A percentile compares a stretch with the other conserved stretches of the same genome.
phyloP scores from a whole-genome alignment of 1,140 invertebrate genomes.

The Leptopilina boulardi region DNA sequence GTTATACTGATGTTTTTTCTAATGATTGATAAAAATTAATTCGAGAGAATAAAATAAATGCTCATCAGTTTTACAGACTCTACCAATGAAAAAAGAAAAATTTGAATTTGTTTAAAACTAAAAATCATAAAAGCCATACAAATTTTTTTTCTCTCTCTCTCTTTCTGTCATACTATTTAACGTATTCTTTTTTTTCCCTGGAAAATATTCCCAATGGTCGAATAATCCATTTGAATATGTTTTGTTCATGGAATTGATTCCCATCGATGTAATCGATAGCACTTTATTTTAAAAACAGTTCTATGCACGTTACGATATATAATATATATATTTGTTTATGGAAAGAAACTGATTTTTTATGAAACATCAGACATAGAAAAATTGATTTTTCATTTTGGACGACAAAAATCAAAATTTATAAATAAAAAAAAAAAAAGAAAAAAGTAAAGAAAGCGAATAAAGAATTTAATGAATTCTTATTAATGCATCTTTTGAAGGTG shows the following conservation, averaged over 20 bases:
- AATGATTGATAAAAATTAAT: too few relatives aligned
- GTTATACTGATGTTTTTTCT: too few relatives aligned
- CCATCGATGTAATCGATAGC: background rate
- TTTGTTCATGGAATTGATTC: background rate
- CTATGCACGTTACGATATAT: background rate
- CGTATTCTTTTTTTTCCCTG: background rate
- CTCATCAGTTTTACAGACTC: background rate
- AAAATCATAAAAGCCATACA: background rate
- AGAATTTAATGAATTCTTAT: too few relatives aligned
- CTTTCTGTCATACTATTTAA: background rate
- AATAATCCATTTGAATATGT: constrained; percentile 15
- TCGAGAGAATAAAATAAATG: background rate
- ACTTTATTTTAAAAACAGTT: background rate
- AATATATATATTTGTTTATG: constrained; percentile 14
- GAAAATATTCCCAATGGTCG: background rate
- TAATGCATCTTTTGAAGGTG: too few relatives aligned
- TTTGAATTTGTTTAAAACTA: background rate
- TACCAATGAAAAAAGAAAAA: background rate
- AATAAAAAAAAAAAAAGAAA: too few relatives aligned
- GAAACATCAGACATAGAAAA: background rate
- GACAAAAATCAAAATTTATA: too few relatives aligned
- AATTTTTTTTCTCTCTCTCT: too few relatives aligned
- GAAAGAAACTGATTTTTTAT: background rate
- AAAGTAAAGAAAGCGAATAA: too few relatives aligned
- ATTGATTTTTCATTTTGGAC: background rate